phyloP scores from a whole-genome alignment of 2,113 vertebrate species.

The Axis porcinus region DNA sequence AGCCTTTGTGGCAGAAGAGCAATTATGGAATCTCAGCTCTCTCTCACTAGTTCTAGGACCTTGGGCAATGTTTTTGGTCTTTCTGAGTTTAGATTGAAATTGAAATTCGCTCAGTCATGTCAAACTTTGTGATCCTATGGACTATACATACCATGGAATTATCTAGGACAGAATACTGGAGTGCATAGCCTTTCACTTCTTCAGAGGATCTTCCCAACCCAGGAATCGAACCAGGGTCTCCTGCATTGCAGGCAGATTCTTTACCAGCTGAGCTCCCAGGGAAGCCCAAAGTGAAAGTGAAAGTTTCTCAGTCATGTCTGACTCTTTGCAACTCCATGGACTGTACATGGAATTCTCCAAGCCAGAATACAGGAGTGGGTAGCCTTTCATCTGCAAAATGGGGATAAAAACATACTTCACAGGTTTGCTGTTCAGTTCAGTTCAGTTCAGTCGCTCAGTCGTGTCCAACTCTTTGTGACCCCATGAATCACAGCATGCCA shows the following conservation, averaged over 20 bases:
- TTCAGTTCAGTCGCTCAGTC: no score
- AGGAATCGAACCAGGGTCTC: background rate
- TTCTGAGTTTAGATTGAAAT: background rate
- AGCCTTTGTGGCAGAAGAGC: background rate
- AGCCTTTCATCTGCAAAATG: constrained; percentile 19
- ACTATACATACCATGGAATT: background rate
- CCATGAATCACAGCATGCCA: no score
- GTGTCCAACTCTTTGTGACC: no score
- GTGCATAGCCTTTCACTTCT: background rate
- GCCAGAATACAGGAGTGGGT: background rate
- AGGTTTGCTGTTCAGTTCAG: background rate
- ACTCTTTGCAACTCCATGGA: background rate
- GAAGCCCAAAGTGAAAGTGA: background rate
- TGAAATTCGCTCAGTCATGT: background rate
- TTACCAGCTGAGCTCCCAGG: background rate
- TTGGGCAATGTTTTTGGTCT: background rate
- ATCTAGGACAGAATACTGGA: background rate
- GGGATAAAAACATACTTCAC: background rate
- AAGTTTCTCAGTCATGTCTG: background rate
- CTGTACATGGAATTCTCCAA: background rate
- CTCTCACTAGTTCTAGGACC: background rate
- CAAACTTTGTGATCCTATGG: background rate
- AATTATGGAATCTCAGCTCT: background rate
- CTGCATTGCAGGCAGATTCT: background rate
- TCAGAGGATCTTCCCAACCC: background rate